These are phyloP conservation scores for Philereme transversata DNA, from an alignment of 2,888 invertebrate genomes.

Conservation along the genomic window DNA sequence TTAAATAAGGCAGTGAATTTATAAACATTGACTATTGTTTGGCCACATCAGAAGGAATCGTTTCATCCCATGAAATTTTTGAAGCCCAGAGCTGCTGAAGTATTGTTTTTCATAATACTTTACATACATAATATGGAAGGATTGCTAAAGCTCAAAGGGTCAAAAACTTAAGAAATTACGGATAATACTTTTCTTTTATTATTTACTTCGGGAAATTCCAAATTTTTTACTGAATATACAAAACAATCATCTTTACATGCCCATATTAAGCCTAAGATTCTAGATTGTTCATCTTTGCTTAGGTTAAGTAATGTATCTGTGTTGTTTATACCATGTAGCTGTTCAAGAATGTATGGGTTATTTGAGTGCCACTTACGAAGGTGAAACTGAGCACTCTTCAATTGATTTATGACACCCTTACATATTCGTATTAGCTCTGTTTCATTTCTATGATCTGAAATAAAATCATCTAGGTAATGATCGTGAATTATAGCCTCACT, in stretches of 20 bases:
- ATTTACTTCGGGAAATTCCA: not conserved
- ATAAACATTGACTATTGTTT: not conserved
- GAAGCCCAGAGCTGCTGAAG: not conserved
- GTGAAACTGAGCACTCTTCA: not conserved
- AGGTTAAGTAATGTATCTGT: slow-evolving; percentile 9
- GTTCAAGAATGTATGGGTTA: not conserved
- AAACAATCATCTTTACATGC: no score
- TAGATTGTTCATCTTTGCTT: slow-evolving; percentile 6
- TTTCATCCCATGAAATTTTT: not conserved
- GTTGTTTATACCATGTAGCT: not conserved
- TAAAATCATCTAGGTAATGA: slow-evolving; percentile 41
- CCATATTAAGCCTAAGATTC: no score
- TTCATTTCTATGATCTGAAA: not conserved
- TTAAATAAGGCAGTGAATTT: not conserved
- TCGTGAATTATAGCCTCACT: slow-evolving; percentile 35
- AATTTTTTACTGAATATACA: no score
- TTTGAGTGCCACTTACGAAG: slow-evolving; percentile 1
- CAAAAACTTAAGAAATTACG: not conserved
- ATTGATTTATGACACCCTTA: not conserved
- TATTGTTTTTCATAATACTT: no score
- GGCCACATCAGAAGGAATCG: not conserved
- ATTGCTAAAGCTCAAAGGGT: not conserved
- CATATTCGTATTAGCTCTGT: no score
- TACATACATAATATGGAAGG: not conserved
- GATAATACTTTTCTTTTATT: slow-evolving; percentile 18